Evolutionary conservation across 2,113 vertebrate genomes (phyloP).

Genomic region (Pygoscelis antarcticus): DNA sequence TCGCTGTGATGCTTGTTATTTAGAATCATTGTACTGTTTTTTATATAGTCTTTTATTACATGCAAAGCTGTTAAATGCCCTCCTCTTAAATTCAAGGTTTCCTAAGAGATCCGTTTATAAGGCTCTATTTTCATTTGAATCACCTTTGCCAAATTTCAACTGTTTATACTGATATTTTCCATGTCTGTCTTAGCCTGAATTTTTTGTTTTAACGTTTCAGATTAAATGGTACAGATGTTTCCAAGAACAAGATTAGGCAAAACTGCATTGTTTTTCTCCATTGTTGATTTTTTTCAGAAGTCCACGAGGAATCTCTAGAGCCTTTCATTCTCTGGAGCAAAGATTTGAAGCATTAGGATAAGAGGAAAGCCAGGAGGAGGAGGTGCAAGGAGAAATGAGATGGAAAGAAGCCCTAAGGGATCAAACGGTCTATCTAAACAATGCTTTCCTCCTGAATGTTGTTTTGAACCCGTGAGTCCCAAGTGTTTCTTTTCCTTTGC

Average conservation of each 20-base stretch:
- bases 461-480: neutral
- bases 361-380: constrained; percentile 4
- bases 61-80: neutral
- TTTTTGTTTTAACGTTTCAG: constrained; percentile 56
- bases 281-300: constrained; percentile 8
- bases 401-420: constrained; percentile 25
- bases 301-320: constrained; percentile 10
- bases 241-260: constrained; percentile 47
- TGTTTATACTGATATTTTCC: constrained; percentile 30
- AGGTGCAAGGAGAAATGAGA: constrained; percentile 8
- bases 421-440: neutral
- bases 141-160: constrained; percentile 34
- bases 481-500: neutral
- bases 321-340: constrained; percentile 20
- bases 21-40: neutral
- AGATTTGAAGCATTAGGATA: constrained; percentile 11
- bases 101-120: neutral
- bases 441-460: neutral
- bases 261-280: constrained; percentile 29
- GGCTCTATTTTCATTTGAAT: constrained; percentile 3
- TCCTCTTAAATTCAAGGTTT: neutral
- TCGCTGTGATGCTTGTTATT: neutral
- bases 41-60: neutral
- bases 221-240: constrained; percentile 50
- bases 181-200: constrained; percentile 28